Base-by-base conservation (phyloP, 2,888 invertebrate species). In the Cheilosia soror region DNA sequence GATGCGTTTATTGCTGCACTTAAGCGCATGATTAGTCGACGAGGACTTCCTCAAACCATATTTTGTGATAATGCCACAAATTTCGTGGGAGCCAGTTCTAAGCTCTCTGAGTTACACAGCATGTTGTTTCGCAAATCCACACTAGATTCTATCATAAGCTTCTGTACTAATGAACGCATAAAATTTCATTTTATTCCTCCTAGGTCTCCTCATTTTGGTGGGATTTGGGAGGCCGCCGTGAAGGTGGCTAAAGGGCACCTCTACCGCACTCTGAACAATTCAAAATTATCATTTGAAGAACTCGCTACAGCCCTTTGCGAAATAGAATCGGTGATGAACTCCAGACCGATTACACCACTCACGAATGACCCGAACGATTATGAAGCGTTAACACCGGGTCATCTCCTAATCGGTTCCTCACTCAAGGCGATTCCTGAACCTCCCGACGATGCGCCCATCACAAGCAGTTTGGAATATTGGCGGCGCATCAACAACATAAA, bases 281-380 rank as follows among this genome's bases (percentile, higher is more conserved):
- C 87, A 0, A 40, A 51, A 9, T 37, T 87, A 0, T 78, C 87
- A 11, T 80, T 81, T 25, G 87, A 87, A 37, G 72, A 85, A 25
- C 13, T 27, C 4, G 29, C 31, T 31, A 82, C 82, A 7, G 69
- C 66, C 0, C 33, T 87, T 7, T 69, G 73, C 25, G 87, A 87
- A 51, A 78, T 86, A 25, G 76, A 87, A 53, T 72, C 76, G 25
- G 40, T 86, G 0, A 60, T 87, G 60, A 86, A 86, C 51, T 85
- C 69, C 2, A 66, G 73, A 9, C 83, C 80, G 76, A 25, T n/a
- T 5, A 25, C 31, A 13, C 55, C 11, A 57, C 4, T 31, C 2
- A 9, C 20, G 20, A 20, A 20, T 20, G 20, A 20, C 20, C 20
- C 20, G 20, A 20, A 20, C 20, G 20, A 20, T 7, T 44, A 44